Conservation (phyloP, 2,888 invertebrate genomes). For the Tuberolachnus salignus region DNA sequence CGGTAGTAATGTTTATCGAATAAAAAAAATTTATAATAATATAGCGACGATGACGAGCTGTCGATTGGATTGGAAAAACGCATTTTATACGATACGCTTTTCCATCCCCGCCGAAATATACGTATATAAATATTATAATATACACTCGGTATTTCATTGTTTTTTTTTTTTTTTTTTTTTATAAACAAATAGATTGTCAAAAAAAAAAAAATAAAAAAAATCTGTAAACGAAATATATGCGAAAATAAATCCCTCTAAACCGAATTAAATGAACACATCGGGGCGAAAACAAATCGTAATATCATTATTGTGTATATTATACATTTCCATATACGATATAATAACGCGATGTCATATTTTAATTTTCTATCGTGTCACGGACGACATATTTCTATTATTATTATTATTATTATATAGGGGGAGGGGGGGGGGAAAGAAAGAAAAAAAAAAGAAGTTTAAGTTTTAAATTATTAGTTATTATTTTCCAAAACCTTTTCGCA, state of each 20-base stretch:
- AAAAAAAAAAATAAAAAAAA: too few relatives aligned
- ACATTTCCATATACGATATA: not conserved
- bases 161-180: too few relatives aligned
- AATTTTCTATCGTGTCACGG: conserved; percentile 21
- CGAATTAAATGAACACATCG: conserved; percentile 50
- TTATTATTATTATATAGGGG: too few relatives aligned
- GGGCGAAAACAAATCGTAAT: conserved; percentile 46
- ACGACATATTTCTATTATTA: too few relatives aligned
- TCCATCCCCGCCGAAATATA: not conserved
- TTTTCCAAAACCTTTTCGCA: too few relatives aligned
- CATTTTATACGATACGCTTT: conserved; percentile 43
- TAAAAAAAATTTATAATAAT: not conserved
- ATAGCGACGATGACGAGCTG: conserved; percentile 43
- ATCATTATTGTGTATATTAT: too few relatives aligned
- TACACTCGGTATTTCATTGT: conserved; percentile 49
- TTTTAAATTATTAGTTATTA: too few relatives aligned
- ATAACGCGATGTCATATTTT: conserved; percentile 14
- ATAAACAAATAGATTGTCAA: conserved; percentile 1
- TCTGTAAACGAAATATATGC: conserved; percentile 49
- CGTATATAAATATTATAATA: too few relatives aligned
- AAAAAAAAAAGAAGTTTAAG: too few relatives aligned
- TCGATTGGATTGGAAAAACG: conserved; percentile 50
- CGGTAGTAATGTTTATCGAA: conserved; percentile 33
- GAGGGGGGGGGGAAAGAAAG: too few relatives aligned
- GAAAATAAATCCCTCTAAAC: conserved; percentile 54